Percentiles rank a stretch among this genome's conserved stretches.
These are phyloP conservation scores for Scatophagus argus DNA, from an alignment of 2,113 vertebrate species.

Conservation along the genomic window DNA sequence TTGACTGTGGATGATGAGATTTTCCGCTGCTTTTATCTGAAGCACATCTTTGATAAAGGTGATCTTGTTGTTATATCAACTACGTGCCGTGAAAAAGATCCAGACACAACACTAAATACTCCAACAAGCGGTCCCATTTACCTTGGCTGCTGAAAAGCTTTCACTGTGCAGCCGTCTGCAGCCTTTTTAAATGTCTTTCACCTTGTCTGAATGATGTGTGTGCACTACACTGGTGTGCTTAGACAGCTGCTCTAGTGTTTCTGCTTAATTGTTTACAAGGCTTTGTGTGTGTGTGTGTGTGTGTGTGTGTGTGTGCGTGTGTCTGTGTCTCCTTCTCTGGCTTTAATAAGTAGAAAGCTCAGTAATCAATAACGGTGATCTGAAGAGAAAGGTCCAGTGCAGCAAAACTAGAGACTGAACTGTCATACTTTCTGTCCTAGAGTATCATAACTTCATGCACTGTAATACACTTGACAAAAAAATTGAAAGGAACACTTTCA, in stretches of 20 bases:
- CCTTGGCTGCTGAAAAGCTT: not conserved
- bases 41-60: constrained; percentile 41
- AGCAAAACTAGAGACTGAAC: not conserved
- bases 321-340: not conserved
- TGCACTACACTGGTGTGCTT: not conserved
- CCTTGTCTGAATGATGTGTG: constrained; percentile 18
- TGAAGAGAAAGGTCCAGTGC: not conserved
- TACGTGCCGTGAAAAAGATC: not conserved
- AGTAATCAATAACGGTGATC: not conserved
- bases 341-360: constrained; percentile 14
- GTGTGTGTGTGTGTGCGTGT: not conserved
- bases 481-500: no score
- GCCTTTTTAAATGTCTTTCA: constrained; percentile 6
- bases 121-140: not conserved
- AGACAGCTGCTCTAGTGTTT: not conserved
- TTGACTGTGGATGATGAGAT: not conserved
- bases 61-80: constrained; percentile 36
- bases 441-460: not conserved
- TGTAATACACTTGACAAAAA: no score
- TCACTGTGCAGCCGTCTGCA: not conserved
- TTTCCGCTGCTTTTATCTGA: constrained; percentile 31
- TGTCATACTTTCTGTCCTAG: not conserved
- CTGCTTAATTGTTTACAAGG: constrained; percentile 6
- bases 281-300: not conserved
- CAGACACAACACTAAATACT: not conserved